These are phyloP conservation scores for Trachelus troglodyta DNA, from an alignment of 2,888 invertebrate genomes.

Conservation along the genomic window DNA sequence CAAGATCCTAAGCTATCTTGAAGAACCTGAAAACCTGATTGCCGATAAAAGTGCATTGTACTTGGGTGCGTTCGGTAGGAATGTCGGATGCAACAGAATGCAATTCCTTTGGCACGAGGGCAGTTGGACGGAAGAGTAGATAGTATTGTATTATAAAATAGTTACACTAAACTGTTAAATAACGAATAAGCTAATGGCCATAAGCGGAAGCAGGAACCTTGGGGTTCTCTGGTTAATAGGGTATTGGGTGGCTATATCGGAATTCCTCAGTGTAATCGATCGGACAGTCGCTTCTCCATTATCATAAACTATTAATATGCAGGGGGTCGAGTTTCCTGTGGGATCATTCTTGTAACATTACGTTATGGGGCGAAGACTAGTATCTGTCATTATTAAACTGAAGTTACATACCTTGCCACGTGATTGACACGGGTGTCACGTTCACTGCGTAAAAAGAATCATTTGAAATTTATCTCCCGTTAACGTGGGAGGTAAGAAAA, in stretches of 20 bases:
- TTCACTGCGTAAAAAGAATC: neutral
- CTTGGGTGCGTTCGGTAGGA: neutral
- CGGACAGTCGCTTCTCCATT: neutral
- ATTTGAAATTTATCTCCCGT: neutral
- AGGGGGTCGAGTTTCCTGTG: neutral
- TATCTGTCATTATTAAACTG: neutral
- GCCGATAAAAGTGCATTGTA: neutral
- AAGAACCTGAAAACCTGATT: neutral
- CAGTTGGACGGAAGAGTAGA: neutral
- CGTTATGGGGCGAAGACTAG: neutral
- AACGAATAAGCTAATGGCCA: neutral
- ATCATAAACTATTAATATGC: neutral
- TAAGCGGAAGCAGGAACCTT: neutral
- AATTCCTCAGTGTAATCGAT: neutral
- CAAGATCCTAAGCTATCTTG: neutral
- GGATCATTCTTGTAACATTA: neutral
- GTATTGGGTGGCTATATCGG: neutral
- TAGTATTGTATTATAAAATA: neutral
- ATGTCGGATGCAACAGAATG: neutral
- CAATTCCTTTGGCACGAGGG: neutral
- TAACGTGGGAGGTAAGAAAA: neutral
- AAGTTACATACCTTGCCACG: neutral
- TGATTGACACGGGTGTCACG: neutral
- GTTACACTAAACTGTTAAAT: neutral
- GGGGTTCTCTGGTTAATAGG: neutral